phyloP scores from a whole-genome alignment of 1,140 invertebrate species.

The Macrobrachium rosenbergii region DNA sequence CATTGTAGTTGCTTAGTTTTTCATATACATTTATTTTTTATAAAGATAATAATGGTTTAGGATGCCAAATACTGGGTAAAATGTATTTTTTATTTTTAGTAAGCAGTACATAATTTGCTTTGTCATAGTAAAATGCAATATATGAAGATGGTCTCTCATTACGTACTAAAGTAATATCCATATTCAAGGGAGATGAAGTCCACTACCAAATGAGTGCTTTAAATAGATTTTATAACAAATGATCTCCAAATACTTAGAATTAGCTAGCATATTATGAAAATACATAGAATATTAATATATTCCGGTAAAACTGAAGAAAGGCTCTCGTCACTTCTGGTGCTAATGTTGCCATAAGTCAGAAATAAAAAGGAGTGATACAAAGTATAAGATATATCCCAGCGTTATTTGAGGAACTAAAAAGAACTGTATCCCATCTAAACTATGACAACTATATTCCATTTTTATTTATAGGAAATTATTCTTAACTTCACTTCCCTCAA shows the following conservation, averaged over 20 bases:
- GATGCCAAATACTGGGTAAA: conserved; percentile 26
- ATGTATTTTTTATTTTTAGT: conserved; percentile 6
- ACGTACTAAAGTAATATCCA: not conserved
- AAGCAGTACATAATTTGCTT: too few species aligned
- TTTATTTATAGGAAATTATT: not conserved
- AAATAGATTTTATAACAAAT: conserved; percentile 62
- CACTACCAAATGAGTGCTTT: conserved; percentile 60
- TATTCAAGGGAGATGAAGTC: conserved; percentile 38
- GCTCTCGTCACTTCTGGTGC: conserved; percentile 63
- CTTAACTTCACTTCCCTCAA: not conserved
- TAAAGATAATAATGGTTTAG: conserved; percentile 14
- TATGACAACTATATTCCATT: not conserved
- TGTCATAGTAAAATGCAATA: too few species aligned
- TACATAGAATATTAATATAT: conserved; percentile 37
- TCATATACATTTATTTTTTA: conserved; percentile 29
- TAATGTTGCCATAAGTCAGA: conserved; percentile 58
- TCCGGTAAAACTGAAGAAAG: conserved; percentile 23
- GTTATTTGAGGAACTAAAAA: conserved; percentile 18
- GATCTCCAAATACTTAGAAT: conserved; percentile 62
- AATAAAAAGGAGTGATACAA: conserved; percentile 22
- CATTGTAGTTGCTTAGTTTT: conserved; percentile 33
- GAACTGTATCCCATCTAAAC: conserved; percentile 10
- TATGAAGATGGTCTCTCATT: too few species aligned
- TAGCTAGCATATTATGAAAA: conserved; percentile 47
- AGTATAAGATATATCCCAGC: too few species aligned